Evolutionary conservation across 2,888 invertebrate species (phyloP), one percentile per base, ranked within the genome.

Genomic region (Sphaeridia pumilis): DNA sequence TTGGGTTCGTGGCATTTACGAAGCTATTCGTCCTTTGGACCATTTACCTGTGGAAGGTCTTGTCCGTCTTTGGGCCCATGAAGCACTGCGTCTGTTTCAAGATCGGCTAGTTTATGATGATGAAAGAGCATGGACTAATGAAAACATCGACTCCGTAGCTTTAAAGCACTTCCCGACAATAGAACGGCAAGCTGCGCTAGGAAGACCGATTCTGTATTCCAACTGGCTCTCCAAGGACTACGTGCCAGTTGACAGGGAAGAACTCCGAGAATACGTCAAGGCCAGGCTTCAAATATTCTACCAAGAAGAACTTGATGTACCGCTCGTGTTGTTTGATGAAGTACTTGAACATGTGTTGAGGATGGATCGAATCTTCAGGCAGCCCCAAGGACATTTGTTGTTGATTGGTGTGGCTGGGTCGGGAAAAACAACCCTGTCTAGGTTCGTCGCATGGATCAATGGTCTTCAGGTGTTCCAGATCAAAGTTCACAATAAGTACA

Each of bases 371-470:
- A 98, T 99, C 69, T 98, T 98, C 82, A 79, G 98, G 51, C 97
- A 98, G 72, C 95, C 95, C 5, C 97, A 99, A 71, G 98, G 98
- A 52, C 98, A 99, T 73, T 73, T 98, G 65, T 74, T 99, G 66
- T 78, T 99, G 5, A 99, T 99, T 68, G 98, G 98, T 61, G 97
- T 97, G 4, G 95, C 95, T 48, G 98, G 98, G 43, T 93, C 97
- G 61, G 98, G 98, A 63, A 99, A 99, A 75, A 99, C 98, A 1
- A 99, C 98, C 10, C 79, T 98, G 64, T 97, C 97, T 25, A 80
- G 98, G 63, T 99, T 99, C 72, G 98, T 99, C 28, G 98, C 98
- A 46, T 99, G 98, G 95, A 93, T 99, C 87, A 99, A 99, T 71
- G 98, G 98, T 5, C 78, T 99, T 34, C 90, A 89, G 63, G 94